phyloP scores from a whole-genome alignment of 2,797 vertebrate genomes.

The Fistularia commersonii region DNA sequence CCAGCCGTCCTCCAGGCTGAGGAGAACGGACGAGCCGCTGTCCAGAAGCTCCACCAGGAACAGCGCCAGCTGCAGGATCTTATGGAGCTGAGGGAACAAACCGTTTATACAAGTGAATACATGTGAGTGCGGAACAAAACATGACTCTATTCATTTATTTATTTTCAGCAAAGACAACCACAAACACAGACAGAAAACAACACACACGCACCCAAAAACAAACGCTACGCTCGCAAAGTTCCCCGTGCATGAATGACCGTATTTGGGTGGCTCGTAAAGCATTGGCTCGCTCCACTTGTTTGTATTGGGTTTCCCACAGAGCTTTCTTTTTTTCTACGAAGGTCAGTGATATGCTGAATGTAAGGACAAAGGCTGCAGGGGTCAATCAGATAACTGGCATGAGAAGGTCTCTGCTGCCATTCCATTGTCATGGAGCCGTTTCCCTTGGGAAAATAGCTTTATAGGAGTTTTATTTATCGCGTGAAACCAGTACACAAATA shows the following conservation, averaged over 20 bases:
- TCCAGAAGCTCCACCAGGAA: conserved; percentile 92
- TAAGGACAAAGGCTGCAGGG: conserved; percentile 39
- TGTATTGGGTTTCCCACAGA: conserved; percentile 50
- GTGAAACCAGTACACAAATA: conserved; percentile 50
- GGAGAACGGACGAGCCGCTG: conserved; percentile 90
- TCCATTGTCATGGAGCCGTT: conserved; percentile 41
- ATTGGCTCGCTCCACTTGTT: conserved; percentile 11
- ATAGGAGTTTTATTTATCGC: conserved; percentile 48
- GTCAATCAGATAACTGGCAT: conserved; percentile 50
- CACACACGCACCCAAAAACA: too few relatives aligned
- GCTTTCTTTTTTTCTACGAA: conserved; percentile 31
- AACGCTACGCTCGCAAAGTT: too few relatives aligned
- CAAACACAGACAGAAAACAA: too few relatives aligned
- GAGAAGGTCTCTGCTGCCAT: conserved; percentile 39
- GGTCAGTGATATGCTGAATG: conserved; percentile 27
- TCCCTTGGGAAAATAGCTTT: conserved; percentile 56
- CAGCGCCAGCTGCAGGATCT: conserved; percentile 89
- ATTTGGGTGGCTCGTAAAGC: conserved; percentile 29
- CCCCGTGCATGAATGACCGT: conserved; percentile 33
- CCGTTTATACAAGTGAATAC: too few relatives aligned
- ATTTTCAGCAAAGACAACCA: too few relatives aligned
- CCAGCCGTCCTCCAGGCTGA: conserved; percentile 98
- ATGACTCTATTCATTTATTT: too few relatives aligned
- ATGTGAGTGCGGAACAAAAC: too few relatives aligned
- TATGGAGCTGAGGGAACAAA: conserved; percentile 84